Evolutionary conservation across 2,797 vertebrate species (phyloP).

Genomic region (Sardinella longiceps): DNA sequence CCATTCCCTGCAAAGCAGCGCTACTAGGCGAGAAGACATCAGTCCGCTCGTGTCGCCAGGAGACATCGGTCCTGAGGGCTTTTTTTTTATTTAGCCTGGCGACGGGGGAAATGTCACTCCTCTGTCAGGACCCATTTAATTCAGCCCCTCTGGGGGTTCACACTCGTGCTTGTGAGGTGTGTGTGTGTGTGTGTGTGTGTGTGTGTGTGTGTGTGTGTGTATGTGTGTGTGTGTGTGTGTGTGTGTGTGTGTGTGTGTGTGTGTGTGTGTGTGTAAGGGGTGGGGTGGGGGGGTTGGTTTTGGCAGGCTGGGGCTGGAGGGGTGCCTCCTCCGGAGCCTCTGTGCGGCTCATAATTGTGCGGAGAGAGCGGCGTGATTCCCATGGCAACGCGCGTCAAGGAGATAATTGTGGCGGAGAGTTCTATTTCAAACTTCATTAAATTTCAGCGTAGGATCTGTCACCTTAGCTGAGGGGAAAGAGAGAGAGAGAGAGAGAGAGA

Average conservation of each 20-base stretch:
- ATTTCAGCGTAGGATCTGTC: conserved; percentile 73
- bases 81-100: conserved; percentile 45
- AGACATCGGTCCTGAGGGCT: conserved; percentile 15
- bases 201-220: background rate
- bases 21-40: background rate
- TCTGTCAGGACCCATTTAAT: conserved; percentile 73
- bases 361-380: conserved; percentile 66
- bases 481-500: conserved; percentile 40
- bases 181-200: background rate
- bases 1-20: conserved; percentile 33
- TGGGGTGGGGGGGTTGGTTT: background rate
- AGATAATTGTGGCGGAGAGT: conserved; percentile 70
- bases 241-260: background rate
- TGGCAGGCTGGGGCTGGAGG: conserved; percentile 30
- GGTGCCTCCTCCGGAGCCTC: conserved; percentile 56
- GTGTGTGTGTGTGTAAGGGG: background rate
- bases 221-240: background rate
- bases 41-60: background rate
- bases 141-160: background rate
- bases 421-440: conserved; percentile 80
- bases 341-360: conserved; percentile 62
- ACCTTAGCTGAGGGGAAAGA: conserved; percentile 59
- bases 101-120: conserved; percentile 78
- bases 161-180: background rate
- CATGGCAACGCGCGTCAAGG: conserved; percentile 64